phyloP scores from a whole-genome alignment of 2,797 vertebrate genomes.

The Centroberyx gerrardi region DNA sequence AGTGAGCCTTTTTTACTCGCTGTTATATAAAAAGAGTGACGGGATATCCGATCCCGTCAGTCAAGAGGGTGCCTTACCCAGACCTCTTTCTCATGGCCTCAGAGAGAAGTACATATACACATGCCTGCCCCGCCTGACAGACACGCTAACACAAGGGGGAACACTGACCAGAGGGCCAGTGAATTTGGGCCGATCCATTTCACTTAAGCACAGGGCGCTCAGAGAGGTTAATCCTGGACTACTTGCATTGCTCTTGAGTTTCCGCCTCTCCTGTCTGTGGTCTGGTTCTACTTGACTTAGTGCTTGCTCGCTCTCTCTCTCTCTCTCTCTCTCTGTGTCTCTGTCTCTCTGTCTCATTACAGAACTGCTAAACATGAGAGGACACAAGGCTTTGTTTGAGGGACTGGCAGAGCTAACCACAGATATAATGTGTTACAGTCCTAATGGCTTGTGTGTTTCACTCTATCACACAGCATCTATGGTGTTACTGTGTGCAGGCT shows the following conservation, averaged over 20 bases:
- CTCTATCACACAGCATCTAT: constrained; percentile 65
- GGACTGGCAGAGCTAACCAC: constrained; percentile 56
- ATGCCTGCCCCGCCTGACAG: constrained; percentile 18
- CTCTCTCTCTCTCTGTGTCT: not conserved
- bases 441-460: constrained; percentile 62
- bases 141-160: constrained; percentile 39
- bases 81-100: constrained; percentile 33
- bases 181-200: constrained; percentile 69
- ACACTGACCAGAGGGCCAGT: constrained; percentile 37
- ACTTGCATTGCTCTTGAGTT: constrained; percentile 62
- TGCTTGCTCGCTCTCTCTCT: constrained; percentile 9
- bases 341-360: constrained; percentile 5
- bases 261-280: constrained; percentile 57
- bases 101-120: constrained; percentile 7
- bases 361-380: constrained; percentile 22
- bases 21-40: constrained; percentile 42
- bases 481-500: constrained; percentile 51
- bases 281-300: constrained; percentile 51
- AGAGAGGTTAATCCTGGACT: constrained; percentile 74
- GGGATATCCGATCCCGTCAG: constrained; percentile 61
- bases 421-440: constrained; percentile 59
- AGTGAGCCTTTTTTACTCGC: constrained; percentile 56
- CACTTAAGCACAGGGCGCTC: constrained; percentile 58
- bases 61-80: constrained; percentile 41
- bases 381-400: constrained; percentile 41